Percentiles rank a stretch among this genome's conserved stretches.
Conservation (phyloP, 2,888 invertebrate genomes). For the Oxyteleia sp. region DNA sequence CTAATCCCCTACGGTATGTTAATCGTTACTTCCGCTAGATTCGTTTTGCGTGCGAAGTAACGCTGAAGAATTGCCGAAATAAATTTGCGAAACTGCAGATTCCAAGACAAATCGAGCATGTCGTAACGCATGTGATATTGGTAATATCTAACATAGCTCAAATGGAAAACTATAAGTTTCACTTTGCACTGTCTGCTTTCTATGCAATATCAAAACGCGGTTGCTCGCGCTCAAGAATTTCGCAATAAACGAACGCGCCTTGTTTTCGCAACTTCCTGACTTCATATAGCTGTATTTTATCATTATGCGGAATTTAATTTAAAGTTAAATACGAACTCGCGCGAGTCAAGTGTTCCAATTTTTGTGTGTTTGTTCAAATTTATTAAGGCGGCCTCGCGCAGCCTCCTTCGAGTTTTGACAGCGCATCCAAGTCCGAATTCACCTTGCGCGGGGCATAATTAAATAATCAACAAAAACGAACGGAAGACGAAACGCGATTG, state of each 20-base stretch:
- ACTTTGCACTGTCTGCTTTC: constrained; percentile 55
- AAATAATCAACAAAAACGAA: constrained; percentile 30
- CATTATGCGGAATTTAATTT: constrained; percentile 77
- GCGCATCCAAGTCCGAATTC: not conserved
- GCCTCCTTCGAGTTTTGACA: not conserved
- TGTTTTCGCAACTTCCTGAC: constrained; percentile 68
- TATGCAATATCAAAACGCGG: constrained; percentile 69
- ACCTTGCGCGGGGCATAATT: not conserved
- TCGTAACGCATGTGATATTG: constrained; percentile 56
- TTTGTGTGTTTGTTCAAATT: constrained; percentile 28
- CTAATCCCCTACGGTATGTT: constrained; percentile 41
- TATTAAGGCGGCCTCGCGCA: not conserved
- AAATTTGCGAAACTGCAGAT: constrained; percentile 33
- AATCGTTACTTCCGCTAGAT: constrained; percentile 63
- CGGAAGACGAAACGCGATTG: constrained; percentile 13
- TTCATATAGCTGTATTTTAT: constrained; percentile 61
- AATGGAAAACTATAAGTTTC: constrained; percentile 64
- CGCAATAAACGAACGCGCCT: constrained; percentile 71
- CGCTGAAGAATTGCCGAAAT: constrained; percentile 50
- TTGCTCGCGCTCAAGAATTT: constrained; percentile 61
- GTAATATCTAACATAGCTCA: constrained; percentile 55
- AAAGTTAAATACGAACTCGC: constrained; percentile 72
- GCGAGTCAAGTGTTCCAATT: constrained; percentile 5
- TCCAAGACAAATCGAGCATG: constrained; percentile 60
- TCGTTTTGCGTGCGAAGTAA: constrained; percentile 21